Conservation (phyloP, 2,888 invertebrate genomes). For the Catocala fraxini region DNA sequence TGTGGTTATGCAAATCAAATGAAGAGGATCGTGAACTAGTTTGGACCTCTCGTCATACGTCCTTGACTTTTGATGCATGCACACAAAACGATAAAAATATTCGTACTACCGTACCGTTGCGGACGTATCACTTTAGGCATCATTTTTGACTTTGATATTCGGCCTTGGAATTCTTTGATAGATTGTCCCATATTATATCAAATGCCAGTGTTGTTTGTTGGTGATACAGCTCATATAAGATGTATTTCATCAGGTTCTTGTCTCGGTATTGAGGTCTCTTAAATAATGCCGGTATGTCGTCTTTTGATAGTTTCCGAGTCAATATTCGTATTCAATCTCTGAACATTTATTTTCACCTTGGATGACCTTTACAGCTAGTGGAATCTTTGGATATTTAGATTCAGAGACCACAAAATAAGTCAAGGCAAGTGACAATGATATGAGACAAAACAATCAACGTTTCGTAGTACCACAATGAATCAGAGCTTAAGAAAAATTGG, state of each 20-base stretch:
- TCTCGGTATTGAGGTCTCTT: background rate
- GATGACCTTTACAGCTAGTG: slow-evolving; percentile 1
- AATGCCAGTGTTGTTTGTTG: slow-evolving; percentile 3
- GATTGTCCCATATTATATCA: slow-evolving; percentile 3
- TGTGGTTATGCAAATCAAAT: slow-evolving; percentile 50
- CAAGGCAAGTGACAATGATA: background rate
- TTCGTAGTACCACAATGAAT: slow-evolving; percentile 5
- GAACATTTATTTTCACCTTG: background rate
- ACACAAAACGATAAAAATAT: slow-evolving; percentile 20
- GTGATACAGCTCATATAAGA: background rate
- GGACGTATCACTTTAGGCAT: background rate
- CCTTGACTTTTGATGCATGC: slow-evolving; percentile 74
- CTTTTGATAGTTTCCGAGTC: background rate
- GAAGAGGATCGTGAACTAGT: slow-evolving; percentile 63
- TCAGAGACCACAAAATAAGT: background rate
- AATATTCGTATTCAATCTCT: background rate
- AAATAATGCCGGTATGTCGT: background rate
- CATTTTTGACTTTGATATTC: slow-evolving; percentile 6
- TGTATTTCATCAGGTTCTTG: background rate
- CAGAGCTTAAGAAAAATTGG: background rate
- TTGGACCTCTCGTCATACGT: slow-evolving; percentile 50
- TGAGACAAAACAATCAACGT: background rate
- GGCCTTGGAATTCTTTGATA: slow-evolving; percentile 11
- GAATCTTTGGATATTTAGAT: slow-evolving; percentile 1
- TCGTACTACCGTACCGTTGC: slow-evolving; percentile 19